Percentiles rank a stretch among this genome's conserved stretches.
phyloP scores from a whole-genome alignment of 2,113 vertebrate genomes.

The Motacilla alba region DNA sequence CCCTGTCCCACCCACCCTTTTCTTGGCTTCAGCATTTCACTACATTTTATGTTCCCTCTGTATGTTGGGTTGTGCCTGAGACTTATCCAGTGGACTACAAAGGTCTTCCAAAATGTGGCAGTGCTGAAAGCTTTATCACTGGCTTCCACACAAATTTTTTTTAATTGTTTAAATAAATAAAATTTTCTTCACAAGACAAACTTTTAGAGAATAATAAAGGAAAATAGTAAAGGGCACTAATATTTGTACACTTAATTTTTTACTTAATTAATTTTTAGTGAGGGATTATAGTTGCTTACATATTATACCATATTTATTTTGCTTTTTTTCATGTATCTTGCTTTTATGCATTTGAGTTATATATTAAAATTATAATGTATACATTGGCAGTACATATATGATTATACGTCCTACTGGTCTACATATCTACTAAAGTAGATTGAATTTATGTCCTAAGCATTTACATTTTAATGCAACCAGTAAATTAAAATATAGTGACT shows the following conservation, averaged over 20 bases:
- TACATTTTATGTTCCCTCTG: neutral
- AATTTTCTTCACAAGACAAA: neutral
- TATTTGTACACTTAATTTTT: neutral
- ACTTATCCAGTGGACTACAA: neutral
- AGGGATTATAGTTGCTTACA: neutral
- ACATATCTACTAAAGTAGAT: neutral
- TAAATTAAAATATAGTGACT: neutral
- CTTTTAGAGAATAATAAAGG: neutral
- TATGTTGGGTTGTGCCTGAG: neutral
- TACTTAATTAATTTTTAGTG: neutral
- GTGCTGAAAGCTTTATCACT: neutral
- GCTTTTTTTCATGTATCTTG: neutral
- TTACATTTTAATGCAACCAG: neutral
- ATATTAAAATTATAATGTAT: neutral
- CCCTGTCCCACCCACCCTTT: accelerated
- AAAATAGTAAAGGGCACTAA: neutral
- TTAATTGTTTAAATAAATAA: neutral
- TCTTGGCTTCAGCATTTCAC: neutral
- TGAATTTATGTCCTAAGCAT: neutral
- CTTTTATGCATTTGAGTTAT: neutral
- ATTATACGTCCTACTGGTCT: neutral
- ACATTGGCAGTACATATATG: neutral
- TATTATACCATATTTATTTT: neutral
- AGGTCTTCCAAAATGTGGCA: neutral
- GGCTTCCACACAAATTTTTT: neutral